Base-by-base conservation (phyloP, 2,888 invertebrate species). In the Neoaliturus tenellus region DNA sequence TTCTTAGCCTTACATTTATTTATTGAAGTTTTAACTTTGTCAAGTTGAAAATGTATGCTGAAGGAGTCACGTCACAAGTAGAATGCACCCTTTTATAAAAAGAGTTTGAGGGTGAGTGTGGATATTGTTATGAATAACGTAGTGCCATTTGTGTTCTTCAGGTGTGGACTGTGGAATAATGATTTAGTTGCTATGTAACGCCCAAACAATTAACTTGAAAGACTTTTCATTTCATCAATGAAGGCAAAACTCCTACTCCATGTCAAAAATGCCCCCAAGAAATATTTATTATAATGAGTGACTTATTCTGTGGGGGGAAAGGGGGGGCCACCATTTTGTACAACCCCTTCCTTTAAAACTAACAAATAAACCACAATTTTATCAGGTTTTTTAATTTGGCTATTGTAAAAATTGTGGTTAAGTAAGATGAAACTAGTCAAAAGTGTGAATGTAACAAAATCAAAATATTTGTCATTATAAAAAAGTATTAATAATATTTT, bases 1-100 rank as follows among this genome's bases (percentile, higher is more conserved):
- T 1, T 28, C 78, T 78, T 78, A 78, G 78, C 78, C 78, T 55
- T 28, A 35, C 25, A 67, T 8, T 75, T 75, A 75, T 75, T 75
- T 48, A 75, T 75, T 48, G 33, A 20, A 71, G 39, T 35, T 20
- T 28, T 23, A 20, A 69, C 20, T 69, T 69, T n/a, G n/a, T 25
- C 39, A 35, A 69, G 25, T 14, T 28, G 25, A 31, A 62, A 31
- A n/a, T 25, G 62, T 28, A 31, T n/a, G 1, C 17, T 55, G 48
- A 4, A 48, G 14, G 48, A 48, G 48, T 8, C 48, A 48, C 14
- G 44, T 14, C 44, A 44, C 44, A 44, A 44, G 44, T 51, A 23
- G 51, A 23, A 51, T 51, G 8, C 4, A 10, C 10, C 51, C 5
- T 39, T 39, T 6, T 39, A 39, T 8, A 12, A 8, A 39, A 12